phyloP scores from a whole-genome alignment of 2,888 invertebrate genomes.

The Acrocera orbiculus region DNA sequence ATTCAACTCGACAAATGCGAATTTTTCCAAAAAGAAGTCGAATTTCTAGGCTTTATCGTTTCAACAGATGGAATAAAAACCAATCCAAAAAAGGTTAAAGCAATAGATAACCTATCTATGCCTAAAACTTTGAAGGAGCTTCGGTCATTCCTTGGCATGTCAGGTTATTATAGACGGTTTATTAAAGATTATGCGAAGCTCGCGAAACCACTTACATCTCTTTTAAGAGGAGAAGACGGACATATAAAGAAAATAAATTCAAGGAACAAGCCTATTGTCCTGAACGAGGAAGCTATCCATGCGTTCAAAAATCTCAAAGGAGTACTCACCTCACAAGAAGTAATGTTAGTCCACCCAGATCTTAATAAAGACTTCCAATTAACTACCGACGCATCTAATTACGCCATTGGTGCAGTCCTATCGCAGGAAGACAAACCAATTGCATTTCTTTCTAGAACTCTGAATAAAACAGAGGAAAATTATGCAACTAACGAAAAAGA shows the following conservation, averaged over 20 bases:
- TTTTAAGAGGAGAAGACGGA: slow-evolving; percentile 11
- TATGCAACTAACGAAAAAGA: slow-evolving; percentile 4
- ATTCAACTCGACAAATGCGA: slow-evolving; percentile 16
- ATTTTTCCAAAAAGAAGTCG: slow-evolving; percentile 17
- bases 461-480: slow-evolving; percentile 3
- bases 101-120: slow-evolving; percentile 12
- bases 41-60: slow-evolving; percentile 19
- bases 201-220: slow-evolving; percentile 13
- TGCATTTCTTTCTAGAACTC: slow-evolving; percentile 1
- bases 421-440: slow-evolving; percentile 2
- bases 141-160: slow-evolving; percentile 10
- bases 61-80: slow-evolving; percentile 16
- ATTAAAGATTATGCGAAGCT: slow-evolving; percentile 12
- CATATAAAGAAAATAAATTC: slow-evolving; percentile 3
- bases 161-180: slow-evolving; percentile 14
- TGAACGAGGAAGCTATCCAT: background rate
- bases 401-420: slow-evolving; percentile 4
- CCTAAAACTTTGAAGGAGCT: slow-evolving; percentile 12
- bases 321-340: slow-evolving; percentile 2
- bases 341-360: slow-evolving; percentile 2
- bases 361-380: slow-evolving; percentile 4
- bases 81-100: slow-evolving; percentile 14
- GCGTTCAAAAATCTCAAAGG: slow-evolving; percentile 4
- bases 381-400: slow-evolving; percentile 3
- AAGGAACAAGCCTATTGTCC: slow-evolving; percentile 3